Evolutionary conservation across 2,888 invertebrate genomes (phyloP).

Genomic region (Lypha dubia): DNA sequence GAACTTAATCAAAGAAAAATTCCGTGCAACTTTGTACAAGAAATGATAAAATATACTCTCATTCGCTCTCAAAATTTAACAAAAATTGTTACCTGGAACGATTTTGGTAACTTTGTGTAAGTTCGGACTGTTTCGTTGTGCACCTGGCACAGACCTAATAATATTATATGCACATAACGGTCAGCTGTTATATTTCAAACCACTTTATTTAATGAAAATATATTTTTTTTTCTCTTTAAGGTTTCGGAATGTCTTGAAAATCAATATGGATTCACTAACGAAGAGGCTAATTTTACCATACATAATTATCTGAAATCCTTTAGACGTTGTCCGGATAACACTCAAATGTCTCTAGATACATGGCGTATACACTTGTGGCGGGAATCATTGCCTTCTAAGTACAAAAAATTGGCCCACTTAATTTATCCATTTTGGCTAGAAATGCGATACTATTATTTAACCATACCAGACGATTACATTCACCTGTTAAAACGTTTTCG

Average conservation of each 20-base stretch:
- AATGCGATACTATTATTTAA: constrained; percentile 90
- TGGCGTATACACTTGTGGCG: constrained; percentile 92
- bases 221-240: constrained; percentile 74
- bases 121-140: too few relatives aligned
- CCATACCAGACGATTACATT: constrained; percentile 87
- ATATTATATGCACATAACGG: too few relatives aligned
- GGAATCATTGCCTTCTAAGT: constrained; percentile 89
- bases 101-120: too few relatives aligned
- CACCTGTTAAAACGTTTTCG: constrained; percentile 88
- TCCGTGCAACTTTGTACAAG: too few relatives aligned
- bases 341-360: constrained; percentile 88
- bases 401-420: constrained; percentile 88
- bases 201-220: too few relatives aligned
- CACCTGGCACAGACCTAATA: too few relatives aligned
- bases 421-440: constrained; percentile 91
- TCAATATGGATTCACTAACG: constrained; percentile 87
- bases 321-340: constrained; percentile 92
- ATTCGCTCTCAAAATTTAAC: too few relatives aligned
- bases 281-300: constrained; percentile 87
- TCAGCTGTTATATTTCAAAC: too few relatives aligned
- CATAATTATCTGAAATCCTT: constrained; percentile 89
- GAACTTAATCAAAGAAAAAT: too few relatives aligned
- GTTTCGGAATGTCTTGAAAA: constrained; percentile 83
- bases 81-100: too few relatives aligned
- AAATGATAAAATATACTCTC: too few relatives aligned